A percentile compares a stretch with the other conserved stretches of the same genome.
Conservation (phyloP, 1,140 invertebrate species). For the Drosophila jambulina region DNA sequence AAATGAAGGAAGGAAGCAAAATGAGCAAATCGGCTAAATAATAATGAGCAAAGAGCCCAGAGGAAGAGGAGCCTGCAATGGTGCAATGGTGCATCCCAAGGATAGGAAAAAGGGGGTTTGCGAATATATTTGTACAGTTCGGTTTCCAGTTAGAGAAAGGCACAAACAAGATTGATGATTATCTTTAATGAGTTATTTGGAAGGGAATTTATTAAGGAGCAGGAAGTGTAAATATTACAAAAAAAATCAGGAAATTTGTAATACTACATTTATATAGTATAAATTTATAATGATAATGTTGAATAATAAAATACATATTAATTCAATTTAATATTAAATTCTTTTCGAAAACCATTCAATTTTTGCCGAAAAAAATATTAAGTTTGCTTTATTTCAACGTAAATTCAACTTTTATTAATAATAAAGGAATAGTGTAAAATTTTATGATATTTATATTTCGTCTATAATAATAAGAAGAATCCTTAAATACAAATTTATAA, state of each 20-base stretch:
- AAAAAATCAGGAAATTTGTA: background rate
- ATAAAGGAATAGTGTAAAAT: no score
- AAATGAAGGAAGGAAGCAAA: constrained; percentile 55
- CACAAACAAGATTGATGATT: constrained; percentile 14
- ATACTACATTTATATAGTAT: background rate
- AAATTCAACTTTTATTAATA: no score
- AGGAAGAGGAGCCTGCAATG: constrained; percentile 18
- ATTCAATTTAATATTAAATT: no score
- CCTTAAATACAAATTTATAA: no score
- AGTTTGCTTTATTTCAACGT: no score
- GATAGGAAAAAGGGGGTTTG: constrained; percentile 3
- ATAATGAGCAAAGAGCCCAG: constrained; percentile 46
- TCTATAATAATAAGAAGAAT: no score
- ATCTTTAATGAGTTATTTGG: constrained; percentile 8
- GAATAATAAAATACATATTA: background rate
- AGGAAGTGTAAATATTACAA: background rate
- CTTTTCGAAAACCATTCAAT: no score
- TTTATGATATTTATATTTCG: no score
- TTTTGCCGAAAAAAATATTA: no score
- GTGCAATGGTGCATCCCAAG: constrained; percentile 16
- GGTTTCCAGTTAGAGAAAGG: constrained; percentile 20
- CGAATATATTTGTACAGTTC: constrained; percentile 24
- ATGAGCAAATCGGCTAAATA: constrained; percentile 64
- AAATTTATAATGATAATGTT: background rate
- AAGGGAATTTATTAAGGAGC: background rate